phyloP scores from a whole-genome alignment of 1,140 invertebrate species.

The Homalodisca vitripennis region DNA sequence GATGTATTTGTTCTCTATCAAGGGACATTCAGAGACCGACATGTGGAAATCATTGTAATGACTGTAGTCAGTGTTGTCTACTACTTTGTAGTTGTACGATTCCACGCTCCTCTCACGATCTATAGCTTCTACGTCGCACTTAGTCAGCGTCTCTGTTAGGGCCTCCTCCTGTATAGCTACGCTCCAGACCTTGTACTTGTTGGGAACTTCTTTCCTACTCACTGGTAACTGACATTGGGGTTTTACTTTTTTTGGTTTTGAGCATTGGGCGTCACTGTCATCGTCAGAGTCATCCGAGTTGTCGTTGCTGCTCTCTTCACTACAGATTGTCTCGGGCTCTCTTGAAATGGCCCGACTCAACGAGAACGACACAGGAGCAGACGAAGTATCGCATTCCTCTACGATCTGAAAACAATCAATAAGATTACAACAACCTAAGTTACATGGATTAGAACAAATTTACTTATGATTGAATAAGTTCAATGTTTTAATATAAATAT shows the following conservation, averaged over 20 bases:
- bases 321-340: constrained; percentile 2
- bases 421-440: too few relatives aligned
- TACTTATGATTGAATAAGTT: too few relatives aligned
- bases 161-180: constrained; percentile 9
- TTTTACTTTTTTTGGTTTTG: constrained; percentile 16
- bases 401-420: too few relatives aligned
- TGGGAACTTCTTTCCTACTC: neutral
- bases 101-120: neutral
- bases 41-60: too few relatives aligned
- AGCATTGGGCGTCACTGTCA: neutral
- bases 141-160: neutral
- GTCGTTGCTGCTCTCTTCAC: constrained; percentile 8
- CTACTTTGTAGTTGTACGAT: constrained; percentile 6
- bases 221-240: neutral
- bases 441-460: too few relatives aligned
- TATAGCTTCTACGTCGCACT: neutral
- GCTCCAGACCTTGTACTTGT: constrained; percentile 22
- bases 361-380: too few relatives aligned
- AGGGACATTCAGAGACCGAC: too few relatives aligned
- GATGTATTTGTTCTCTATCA: too few relatives aligned
- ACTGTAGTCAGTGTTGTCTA: neutral
- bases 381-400: too few relatives aligned
- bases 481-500: too few relatives aligned
- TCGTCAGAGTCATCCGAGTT: constrained; percentile 15
- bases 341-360: too few relatives aligned